A percentile compares a stretch with the other conserved stretches of the same genome.
Evolutionary conservation across 1,140 invertebrate genomes (phyloP).

Genomic region (Saccostrea cuccullata): DNA sequence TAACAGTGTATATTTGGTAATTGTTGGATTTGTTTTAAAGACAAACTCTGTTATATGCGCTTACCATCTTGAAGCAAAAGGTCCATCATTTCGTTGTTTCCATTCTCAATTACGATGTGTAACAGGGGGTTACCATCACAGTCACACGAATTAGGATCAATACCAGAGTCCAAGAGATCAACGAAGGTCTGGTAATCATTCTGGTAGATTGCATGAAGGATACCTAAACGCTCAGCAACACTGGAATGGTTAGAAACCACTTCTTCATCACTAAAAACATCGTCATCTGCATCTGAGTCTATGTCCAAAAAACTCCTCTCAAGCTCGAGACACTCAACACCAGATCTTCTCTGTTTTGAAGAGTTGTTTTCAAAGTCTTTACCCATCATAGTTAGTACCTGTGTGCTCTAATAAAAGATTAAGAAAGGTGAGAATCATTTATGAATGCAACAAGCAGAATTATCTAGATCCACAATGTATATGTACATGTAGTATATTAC

Average conservation of each 20-base stretch:
- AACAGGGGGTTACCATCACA: conserved; percentile 13
- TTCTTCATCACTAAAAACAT: conserved; percentile 8
- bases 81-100: conserved; percentile 21
- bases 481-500: no score
- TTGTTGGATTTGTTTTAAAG: neutral
- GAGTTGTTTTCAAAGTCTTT: neutral
- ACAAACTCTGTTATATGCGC: neutral
- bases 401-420: neutral
- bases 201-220: conserved; percentile 9
- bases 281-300: neutral
- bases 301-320: neutral
- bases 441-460: neutral
- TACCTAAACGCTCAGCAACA: neutral
- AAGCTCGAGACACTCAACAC: neutral
- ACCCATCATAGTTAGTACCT: neutral
- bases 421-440: no score
- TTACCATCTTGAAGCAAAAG: conserved; percentile 7
- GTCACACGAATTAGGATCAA: conserved; percentile 23
- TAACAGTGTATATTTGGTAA: no score
- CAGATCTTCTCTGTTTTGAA: neutral
- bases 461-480: neutral
- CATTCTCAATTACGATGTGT: conserved; percentile 6
- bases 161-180: neutral
- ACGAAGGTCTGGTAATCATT: neutral
- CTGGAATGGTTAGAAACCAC: conserved; percentile 2